Evolutionary conservation across 2,888 invertebrate species (phyloP).

Genomic region (Mesopsocus fuscifrons): DNA sequence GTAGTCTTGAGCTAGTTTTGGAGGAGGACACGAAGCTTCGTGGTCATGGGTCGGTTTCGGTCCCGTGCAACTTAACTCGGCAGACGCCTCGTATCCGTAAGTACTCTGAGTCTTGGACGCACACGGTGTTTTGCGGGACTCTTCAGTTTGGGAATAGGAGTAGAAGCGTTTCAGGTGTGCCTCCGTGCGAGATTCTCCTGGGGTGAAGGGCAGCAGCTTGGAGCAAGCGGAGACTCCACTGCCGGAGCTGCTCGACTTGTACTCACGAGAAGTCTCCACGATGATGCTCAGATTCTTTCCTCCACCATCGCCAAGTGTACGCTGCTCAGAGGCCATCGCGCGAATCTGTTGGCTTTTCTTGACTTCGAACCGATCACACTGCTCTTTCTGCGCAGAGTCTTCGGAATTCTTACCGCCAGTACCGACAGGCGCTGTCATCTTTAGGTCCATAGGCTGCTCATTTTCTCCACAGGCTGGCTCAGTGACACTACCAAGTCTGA

Average conservation of each 20-base stretch:
- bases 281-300: slow-evolving; percentile 35
- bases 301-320: not conserved
- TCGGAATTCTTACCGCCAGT: too few relatives aligned
- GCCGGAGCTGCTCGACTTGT: slow-evolving; percentile 27
- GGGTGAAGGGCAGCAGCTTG: not conserved
- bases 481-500: too few relatives aligned
- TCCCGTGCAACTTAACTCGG: too few relatives aligned
- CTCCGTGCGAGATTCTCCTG: not conserved
- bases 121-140: not conserved
- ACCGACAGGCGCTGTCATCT: too few relatives aligned
- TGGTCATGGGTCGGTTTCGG: too few relatives aligned
- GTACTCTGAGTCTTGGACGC: not conserved
- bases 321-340: too few relatives aligned
- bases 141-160: not conserved
- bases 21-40: too few relatives aligned
- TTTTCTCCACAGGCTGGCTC: too few relatives aligned
- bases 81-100: not conserved
- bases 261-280: slow-evolving; percentile 41
- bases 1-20: too few relatives aligned
- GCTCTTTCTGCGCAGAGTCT: too few relatives aligned
- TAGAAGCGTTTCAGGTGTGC: too few relatives aligned
- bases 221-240: not conserved
- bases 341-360: not conserved
- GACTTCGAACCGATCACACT: not conserved
- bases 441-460: too few relatives aligned